Evolutionary conservation across 2,113 vertebrate species (phyloP), one percentile per base, ranked within the genome.

Genomic region (Sclerurus mexicanus): DNA sequence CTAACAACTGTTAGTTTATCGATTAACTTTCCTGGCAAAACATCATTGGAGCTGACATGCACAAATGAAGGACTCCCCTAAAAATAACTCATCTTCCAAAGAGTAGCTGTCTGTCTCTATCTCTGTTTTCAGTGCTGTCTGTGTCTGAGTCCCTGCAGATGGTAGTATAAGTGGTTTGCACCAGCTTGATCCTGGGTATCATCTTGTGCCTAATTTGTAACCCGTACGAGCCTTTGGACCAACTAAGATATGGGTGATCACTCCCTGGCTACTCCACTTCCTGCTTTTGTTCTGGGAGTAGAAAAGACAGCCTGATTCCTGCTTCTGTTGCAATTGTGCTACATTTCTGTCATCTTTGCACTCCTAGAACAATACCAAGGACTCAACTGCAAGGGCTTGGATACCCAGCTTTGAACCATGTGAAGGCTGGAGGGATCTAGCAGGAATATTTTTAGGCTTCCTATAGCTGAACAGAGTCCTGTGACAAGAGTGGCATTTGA

Each of bases 381-480:
- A 15, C 23, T 40, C 25, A 56, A 0, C 11, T 17, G 9, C 33
- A 35, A 25, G 9, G 4, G 2, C 40, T 64, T 3, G 1, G 18
- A 22, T 19, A 62, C 33, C 15, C 31, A 71, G 19, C 23, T 87
- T 56, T 62, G 53, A 58, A 91, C 52, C 1, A 0, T 6, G 3
- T n/a, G 33, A 59, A 3, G 3, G 2, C 11, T 85, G 40, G 23
- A 66, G 18, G 1, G 10, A 56, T n/a, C 10, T 44, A 18, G 44
- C 3, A 78, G 67, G 46, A 50, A 56, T 3, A 2, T 47, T 55
- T 25, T 77, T 72, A 14, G 6, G 13, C 20, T 7, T 50, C 23
- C 66, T 59, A 30, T 2, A 50, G 23, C 6, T 60, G 12, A 75
- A 31, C 4, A 46, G 28, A 55, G 5, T 64, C 28, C 28, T 49